These are phyloP conservation scores for Listronotus bonariensis DNA, from an alignment of 1,140 invertebrate genomes.

Conservation along the genomic window DNA sequence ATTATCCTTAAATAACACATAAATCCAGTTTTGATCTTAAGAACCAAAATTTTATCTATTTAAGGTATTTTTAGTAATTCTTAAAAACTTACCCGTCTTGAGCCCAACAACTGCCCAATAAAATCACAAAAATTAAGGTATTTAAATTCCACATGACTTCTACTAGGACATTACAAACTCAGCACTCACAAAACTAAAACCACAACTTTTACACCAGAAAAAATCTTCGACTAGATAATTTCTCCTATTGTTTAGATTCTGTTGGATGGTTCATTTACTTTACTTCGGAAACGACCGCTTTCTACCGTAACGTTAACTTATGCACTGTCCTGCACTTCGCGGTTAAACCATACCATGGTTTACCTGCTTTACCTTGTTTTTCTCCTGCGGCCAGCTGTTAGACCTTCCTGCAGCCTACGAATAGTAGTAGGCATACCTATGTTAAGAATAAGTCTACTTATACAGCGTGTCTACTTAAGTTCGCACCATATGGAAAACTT, in stretches of 20 bases:
- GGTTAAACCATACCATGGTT: conserved; percentile 10
- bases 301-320: conserved; percentile 10
- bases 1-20: too few relatives aligned
- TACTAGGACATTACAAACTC: not conserved
- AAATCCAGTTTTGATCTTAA: too few relatives aligned
- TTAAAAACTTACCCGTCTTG: conserved; percentile 22
- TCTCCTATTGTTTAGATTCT: not conserved
- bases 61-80: too few relatives aligned
- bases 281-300: conserved; percentile 4
- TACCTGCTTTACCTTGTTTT: conserved; percentile 26
- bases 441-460: not conserved
- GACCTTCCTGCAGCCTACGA: conserved; percentile 28
- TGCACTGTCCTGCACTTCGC: conserved; percentile 29
- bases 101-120: conserved; percentile 3
- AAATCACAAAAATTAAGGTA: conserved; percentile 6
- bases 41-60: too few relatives aligned
- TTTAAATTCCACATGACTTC: conserved; percentile 8
- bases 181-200: too few relatives aligned
- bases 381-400: conserved; percentile 20
- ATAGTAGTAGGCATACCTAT: not conserved
- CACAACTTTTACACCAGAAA: too few relatives aligned
- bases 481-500: too few relatives aligned
- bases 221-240: not conserved
- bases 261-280: not conserved
- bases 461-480: too few relatives aligned